These are phyloP conservation scores for Protonemura montana DNA, from an alignment of 2,888 invertebrate genomes.

Conservation along the genomic window DNA sequence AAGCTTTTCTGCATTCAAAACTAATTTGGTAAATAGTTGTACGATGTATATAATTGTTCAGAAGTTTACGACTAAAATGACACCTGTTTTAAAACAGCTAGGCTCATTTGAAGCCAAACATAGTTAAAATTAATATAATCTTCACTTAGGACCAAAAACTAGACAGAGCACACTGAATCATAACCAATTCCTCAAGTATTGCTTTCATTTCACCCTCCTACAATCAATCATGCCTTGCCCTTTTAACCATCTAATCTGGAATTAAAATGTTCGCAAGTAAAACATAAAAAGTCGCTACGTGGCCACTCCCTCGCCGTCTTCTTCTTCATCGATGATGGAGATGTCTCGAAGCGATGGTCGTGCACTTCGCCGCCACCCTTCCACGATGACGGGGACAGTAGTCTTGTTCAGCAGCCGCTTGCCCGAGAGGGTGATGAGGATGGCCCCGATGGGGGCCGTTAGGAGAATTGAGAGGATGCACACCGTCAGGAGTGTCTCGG, in stretches of 20 bases:
- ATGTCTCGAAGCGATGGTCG: conserved; percentile 86
- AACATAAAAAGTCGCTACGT: conserved; percentile 20
- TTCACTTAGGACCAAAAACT: no score
- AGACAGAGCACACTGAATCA: no score
- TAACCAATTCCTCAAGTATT: no score
- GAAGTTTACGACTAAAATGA: no score
- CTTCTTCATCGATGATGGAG: conserved; percentile 85
- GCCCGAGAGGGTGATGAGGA: conserved; percentile 81
- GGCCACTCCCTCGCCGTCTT: conserved; percentile 65
- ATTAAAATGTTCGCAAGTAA: neutral
- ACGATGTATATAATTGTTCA: no score
- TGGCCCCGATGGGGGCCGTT: conserved; percentile 85
- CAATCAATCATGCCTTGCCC: no score
- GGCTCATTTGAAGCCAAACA: no score
- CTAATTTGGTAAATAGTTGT: no score
- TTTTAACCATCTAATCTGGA: neutral
- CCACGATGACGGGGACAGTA: conserved; percentile 55
- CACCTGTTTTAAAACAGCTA: no score
- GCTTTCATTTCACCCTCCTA: no score
- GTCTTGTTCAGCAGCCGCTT: conserved; percentile 64
- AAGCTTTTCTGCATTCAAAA: no score
- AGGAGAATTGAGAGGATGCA: conserved; percentile 84
- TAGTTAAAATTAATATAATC: no score
- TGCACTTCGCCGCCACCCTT: conserved; percentile 80
- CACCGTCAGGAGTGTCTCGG: conserved; percentile 75